Evolutionary conservation across 1,140 invertebrate genomes (phyloP).

Genomic region (Cotesia vestalis): DNA sequence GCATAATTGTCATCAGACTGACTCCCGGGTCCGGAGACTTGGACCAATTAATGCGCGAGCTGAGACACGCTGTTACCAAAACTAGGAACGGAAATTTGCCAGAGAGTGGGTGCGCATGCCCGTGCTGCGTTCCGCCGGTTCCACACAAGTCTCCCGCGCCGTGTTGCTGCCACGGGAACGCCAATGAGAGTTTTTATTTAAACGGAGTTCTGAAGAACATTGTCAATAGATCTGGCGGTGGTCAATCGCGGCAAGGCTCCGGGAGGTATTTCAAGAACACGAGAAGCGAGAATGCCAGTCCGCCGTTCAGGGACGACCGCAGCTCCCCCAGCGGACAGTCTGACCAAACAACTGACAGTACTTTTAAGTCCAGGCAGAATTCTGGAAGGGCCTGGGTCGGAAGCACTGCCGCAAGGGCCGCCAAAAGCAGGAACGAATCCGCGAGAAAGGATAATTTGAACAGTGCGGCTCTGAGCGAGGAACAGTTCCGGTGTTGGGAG

Average conservation of each 20-base stretch:
- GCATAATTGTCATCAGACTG: conserved; percentile 78
- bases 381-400: conserved; percentile 56
- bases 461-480: conserved; percentile 74
- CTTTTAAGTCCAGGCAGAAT: conserved; percentile 64
- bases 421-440: conserved; percentile 56
- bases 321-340: conserved; percentile 86
- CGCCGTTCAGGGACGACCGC: conserved; percentile 66
- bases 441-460: conserved; percentile 64
- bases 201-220: conserved; percentile 62
- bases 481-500: conserved; percentile 92
- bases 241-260: conserved; percentile 12
- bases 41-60: conserved; percentile 78
- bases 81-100: conserved; percentile 64
- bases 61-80: conserved; percentile 75
- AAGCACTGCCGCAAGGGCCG: conserved; percentile 54
- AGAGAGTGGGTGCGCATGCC: conserved; percentile 62
- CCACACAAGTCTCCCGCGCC: conserved; percentile 54
- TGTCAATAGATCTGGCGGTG: conserved; percentile 50
- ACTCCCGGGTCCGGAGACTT: conserved; percentile 71
- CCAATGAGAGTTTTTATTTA: conserved; percentile 59
- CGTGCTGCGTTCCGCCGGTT: conserved; percentile 55
- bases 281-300: conserved; percentile 53
- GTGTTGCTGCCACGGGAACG: conserved; percentile 55
- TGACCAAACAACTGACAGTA: conserved; percentile 72
- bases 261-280: conserved; percentile 44